A percentile compares a stretch with the other conserved stretches of the same genome.
These are phyloP conservation scores for Siderastrea radians DNA, from an alignment of 92 coral and sea anemone genomes.

Conservation along the genomic window DNA sequence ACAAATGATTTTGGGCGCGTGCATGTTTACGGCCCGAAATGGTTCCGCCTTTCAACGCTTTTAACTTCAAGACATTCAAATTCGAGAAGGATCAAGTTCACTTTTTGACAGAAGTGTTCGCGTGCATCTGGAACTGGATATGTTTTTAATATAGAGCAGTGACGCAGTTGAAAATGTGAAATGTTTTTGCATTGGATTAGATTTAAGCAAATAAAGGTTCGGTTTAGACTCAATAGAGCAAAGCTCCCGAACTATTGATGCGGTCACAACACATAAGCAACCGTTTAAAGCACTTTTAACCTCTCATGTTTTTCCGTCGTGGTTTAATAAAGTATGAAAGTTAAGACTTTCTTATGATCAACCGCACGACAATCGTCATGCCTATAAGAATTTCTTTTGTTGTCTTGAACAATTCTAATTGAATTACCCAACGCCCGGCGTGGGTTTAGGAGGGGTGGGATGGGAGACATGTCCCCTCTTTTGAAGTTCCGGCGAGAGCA, in stretches of 20 bases:
- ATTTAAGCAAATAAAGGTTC: conserved; percentile 26
- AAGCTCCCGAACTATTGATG: not conserved
- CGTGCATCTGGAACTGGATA: not conserved
- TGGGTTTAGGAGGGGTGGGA: not conserved
- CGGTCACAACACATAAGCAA: not conserved
- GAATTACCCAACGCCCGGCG: not conserved
- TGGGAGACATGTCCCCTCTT: not conserved
- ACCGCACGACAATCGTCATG: not conserved
- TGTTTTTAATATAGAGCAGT: not conserved
- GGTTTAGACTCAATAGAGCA: not conserved
- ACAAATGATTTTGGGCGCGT: not conserved
- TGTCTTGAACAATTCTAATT: conserved; percentile 3
- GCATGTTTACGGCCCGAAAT: not conserved
- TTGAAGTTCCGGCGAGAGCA: not conserved
- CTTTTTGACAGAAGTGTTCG: not conserved
- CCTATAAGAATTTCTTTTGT: not conserved
- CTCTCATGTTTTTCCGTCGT: not conserved
- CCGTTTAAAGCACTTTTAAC: not conserved
- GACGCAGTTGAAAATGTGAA: not conserved
- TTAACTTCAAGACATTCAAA: not conserved
- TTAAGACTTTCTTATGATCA: not conserved
- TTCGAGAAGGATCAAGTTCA: not conserved
- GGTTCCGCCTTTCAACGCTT: not conserved
- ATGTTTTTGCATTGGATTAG: conserved; percentile 44
- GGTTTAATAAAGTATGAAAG: not conserved